phyloP scores from a whole-genome alignment of 2,888 invertebrate genomes.

The Orchesella flavescens region DNA sequence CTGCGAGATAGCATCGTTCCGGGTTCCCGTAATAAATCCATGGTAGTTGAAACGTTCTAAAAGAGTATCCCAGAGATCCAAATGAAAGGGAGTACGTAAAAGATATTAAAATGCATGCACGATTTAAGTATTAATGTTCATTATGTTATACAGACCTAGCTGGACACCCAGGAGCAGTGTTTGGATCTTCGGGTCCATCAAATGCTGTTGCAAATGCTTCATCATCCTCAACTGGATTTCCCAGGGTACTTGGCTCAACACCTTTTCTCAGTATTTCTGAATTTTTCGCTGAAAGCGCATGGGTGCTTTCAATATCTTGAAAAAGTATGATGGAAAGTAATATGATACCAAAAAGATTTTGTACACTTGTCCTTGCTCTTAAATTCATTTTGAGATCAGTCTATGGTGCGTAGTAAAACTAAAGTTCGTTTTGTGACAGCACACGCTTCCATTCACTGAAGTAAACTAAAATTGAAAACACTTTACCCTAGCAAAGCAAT shows the following conservation, averaged over 20 bases:
- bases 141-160: constrained; percentile 24
- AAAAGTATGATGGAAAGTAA: no score
- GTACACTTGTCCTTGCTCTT: no score
- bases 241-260: constrained; percentile 20
- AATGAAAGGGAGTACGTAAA: not conserved
- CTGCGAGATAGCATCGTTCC: constrained; percentile 42
- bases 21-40: constrained; percentile 49
- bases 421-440: no score
- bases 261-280: constrained; percentile 25
- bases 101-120: not conserved
- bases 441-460: no score
- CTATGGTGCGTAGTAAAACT: no score
- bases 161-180: constrained; percentile 49
- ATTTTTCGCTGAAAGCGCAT: no score
- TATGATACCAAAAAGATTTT: no score
- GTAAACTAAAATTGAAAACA: no score
- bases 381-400: no score
- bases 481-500: no score
- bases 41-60: constrained; percentile 35
- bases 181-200: constrained; percentile 38
- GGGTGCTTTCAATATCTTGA: no score
- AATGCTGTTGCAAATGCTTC: constrained; percentile 38
- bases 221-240: constrained; percentile 47
- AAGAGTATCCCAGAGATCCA: not conserved
- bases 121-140: not conserved